Base-by-base conservation (phyloP, 1,140 invertebrate genomes). In the Platyscapa corneri region DNA sequence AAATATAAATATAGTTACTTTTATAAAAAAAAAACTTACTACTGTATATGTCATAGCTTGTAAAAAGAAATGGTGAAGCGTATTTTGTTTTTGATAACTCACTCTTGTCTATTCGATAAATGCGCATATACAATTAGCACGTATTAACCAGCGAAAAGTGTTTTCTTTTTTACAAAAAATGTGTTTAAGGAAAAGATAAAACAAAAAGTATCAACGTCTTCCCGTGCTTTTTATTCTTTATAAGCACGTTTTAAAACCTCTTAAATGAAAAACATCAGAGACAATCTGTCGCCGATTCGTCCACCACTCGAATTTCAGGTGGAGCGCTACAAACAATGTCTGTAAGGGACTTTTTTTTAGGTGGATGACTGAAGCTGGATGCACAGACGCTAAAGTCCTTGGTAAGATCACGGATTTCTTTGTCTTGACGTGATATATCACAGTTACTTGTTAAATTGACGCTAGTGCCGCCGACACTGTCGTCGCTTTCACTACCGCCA, bases 361-460 rank as follows among this genome's bases (percentile, higher is more conserved):
- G n/a, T 0, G 90, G 64, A 42, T 93, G 90, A 23, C 92, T 90
- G 27, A 93, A 93, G 3, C 88, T 90, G 27, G 92, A 91, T 0
- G 91, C 92, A 60, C 92, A 93, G 8, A 89, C 89, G 83, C 91
- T 93, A 72, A 93, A 92, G 86, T 92, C 90, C 86, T 93, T 93
- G 14, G 93, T 90, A 30, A 93, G 88, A 82, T 92, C 91, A 20
- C 89, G 90, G 37, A 93, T 93, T 39, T 91, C 93, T 39, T 86
- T 88, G 30, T 92, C 91, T 39, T 90, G 87, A 42, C 90, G 85
- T 14, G 85, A 16, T 78, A 86, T 86, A 37, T 91, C 87, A 49
- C 90, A 89, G 39, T 84, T 88, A 76, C 39, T 87, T 85, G 89
- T 76, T 64, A 90, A 70, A 3, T 86, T 81, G 23, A 90, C 80